A percentile compares a stretch with the other conserved stretches of the same genome.
Evolutionary conservation across 2,113 vertebrate species (phyloP).

Genomic region (Martes martes): DNA sequence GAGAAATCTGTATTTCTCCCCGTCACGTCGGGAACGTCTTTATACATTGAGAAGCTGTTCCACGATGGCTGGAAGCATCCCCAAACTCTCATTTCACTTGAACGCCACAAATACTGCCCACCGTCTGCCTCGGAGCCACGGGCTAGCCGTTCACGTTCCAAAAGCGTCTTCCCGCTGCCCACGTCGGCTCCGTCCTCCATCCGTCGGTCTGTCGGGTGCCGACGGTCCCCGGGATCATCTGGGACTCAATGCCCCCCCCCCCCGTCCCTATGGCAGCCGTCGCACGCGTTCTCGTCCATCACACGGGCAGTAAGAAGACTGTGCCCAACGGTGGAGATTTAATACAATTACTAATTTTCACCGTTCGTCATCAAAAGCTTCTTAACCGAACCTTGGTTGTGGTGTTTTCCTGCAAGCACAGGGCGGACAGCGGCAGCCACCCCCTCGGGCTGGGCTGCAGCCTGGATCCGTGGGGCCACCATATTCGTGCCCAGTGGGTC

Average conservation of each 20-base stretch:
- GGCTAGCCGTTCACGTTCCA: rapidly evolving
- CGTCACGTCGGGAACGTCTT: not conserved
- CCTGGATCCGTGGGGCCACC: not conserved
- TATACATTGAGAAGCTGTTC: not conserved
- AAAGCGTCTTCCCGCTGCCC: no score
- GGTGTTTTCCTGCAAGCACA: not conserved
- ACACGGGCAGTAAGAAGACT: not conserved
- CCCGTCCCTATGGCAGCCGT: no score
- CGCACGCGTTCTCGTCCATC: rapidly evolving
- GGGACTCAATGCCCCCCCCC: not conserved
- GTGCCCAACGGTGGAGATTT: not conserved
- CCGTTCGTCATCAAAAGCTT: no score
- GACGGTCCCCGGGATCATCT: not conserved
- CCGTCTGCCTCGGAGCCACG: no score
- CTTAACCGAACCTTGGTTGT: not conserved
- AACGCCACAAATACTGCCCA: not conserved
- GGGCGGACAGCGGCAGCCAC: not conserved
- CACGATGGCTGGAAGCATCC: not conserved
- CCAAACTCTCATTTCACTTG: not conserved
- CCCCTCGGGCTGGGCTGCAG: not conserved
- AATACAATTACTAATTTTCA: no score
- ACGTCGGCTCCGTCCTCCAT: not conserved
- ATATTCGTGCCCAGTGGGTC: not conserved
- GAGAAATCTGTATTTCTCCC: not conserved
- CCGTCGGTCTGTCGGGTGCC: no score